phyloP scores from a whole-genome alignment of 2,888 invertebrate species.

The Pandemis corylana region DNA sequence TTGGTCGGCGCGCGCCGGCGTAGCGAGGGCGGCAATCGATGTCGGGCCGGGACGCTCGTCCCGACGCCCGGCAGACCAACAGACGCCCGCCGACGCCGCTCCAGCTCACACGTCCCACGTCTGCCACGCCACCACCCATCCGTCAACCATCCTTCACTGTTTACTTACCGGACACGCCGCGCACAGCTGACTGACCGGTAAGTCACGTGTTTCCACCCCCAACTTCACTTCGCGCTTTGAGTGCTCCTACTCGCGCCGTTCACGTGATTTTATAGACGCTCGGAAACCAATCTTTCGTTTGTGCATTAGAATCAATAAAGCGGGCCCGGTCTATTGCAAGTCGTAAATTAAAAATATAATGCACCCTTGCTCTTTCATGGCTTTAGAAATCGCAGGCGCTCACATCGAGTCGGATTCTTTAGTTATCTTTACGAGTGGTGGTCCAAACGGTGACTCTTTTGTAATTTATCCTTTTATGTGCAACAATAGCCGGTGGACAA shows the following conservation, averaged over 20 bases:
- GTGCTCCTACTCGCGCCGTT: slow-evolving; percentile 21
- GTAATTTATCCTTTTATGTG: slow-evolving; percentile 78
- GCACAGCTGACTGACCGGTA: slow-evolving; percentile 84
- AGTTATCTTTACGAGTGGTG: slow-evolving; percentile 77
- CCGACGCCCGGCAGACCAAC: slow-evolving; percentile 85
- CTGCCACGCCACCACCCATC: slow-evolving; percentile 67
- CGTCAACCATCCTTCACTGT: slow-evolving; percentile 75
- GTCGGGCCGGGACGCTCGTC: slow-evolving; percentile 83
- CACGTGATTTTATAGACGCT: slow-evolving; percentile 53
- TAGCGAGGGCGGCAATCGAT: slow-evolving; percentile 82
- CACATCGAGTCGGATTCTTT: slow-evolving; percentile 70
- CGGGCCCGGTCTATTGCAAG: slow-evolving; percentile 66
- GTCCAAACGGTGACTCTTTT: slow-evolving; percentile 71
- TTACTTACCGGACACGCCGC: slow-evolving; percentile 77
- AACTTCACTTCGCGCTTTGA: slow-evolving; percentile 45
- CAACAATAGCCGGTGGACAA: slow-evolving; percentile 76
- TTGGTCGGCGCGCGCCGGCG: slow-evolving; percentile 77
- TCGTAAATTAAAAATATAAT: slow-evolving; percentile 81
- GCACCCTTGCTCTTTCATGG: slow-evolving; percentile 76
- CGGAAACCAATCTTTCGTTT: slow-evolving; percentile 59
- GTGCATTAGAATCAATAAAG: slow-evolving; percentile 71
- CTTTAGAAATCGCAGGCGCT: slow-evolving; percentile 71
- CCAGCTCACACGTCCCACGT: slow-evolving; percentile 72
- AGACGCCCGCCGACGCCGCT: slow-evolving; percentile 84
- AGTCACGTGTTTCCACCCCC: slow-evolving; percentile 75